phyloP scores from a whole-genome alignment of 1,140 invertebrate genomes.

The Papilio glaucus region DNA sequence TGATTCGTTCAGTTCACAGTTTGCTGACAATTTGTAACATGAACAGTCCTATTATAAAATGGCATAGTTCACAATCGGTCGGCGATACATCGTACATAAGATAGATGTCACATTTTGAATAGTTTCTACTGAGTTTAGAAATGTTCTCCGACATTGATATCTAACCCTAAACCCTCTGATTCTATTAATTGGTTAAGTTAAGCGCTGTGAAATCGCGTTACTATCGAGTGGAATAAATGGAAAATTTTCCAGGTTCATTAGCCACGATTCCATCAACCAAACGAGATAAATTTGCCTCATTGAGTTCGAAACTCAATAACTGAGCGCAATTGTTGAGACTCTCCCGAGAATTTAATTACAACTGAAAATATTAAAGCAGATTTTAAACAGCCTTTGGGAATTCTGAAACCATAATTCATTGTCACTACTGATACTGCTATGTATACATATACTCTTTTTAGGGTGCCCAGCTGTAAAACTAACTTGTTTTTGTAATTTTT shows the following conservation, averaged over 20 bases:
- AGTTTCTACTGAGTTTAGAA: not conserved
- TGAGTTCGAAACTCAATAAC: slow-evolving; percentile 38
- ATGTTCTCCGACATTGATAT: no score
- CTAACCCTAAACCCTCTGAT: not conserved
- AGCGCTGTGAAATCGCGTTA: slow-evolving; percentile 21
- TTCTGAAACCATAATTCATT: not conserved
- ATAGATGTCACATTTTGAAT: not conserved
- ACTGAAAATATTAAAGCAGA: slow-evolving; percentile 33
- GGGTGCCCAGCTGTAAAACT: no score
- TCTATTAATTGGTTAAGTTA: slow-evolving; percentile 4
- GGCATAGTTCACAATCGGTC: no score
- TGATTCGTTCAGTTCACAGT: no score
- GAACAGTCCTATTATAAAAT: no score
- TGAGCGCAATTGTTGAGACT: slow-evolving; percentile 36
- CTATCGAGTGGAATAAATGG: slow-evolving; percentile 27
- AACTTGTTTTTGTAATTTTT: no score
- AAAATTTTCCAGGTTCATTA: slow-evolving; percentile 38
- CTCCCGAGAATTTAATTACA: slow-evolving; percentile 33
- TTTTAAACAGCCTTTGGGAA: slow-evolving; percentile 22
- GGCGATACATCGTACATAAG: no score
- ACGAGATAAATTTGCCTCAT: slow-evolving; percentile 39
- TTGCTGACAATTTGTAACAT: not conserved
- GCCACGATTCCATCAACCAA: slow-evolving; percentile 36
- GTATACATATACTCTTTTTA: no score
- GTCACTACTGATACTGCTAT: no score